Base-by-base conservation (phyloP, 2,113 vertebrate species). In the Chaetodon trifascialis region DNA sequence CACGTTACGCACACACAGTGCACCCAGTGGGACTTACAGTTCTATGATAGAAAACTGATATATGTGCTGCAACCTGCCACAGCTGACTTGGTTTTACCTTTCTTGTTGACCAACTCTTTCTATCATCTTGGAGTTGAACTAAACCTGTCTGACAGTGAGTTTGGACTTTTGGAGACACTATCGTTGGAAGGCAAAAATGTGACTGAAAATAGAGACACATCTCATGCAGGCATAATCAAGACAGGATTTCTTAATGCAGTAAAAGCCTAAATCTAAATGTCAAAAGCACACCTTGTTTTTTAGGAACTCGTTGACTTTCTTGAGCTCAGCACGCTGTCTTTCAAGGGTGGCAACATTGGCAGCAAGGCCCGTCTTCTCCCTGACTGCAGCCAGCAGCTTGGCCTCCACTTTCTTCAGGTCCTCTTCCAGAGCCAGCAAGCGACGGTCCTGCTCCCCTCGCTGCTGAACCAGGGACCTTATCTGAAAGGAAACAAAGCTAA, bases 391-490 rank as follows among this genome's bases (percentile, higher is more conserved):
- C 76, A 94, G 94, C 68, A 99, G 87, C 83, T 97, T 99, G 9
- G 96, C 95, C 92, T 99, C 97, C 17, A 62, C 65, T 85, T 96
- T 99, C 21, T 92, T 96, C 54, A 97, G 80, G 46, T 99, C 97
- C 58, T 97, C 96, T 58, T 97, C 96, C 83, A 98, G 82, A 23
- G 91, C 82, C 80, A 93, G 93, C 70, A 98, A 76, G 7, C 83
- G 94, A 49, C 94, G 97, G 87, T 97, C 96, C 90, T 97, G 97
- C 81, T 96, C 95, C 14, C 96, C 96, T 63, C 96, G 95, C 82
- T 98, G 96, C 87, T 96, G 97, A 69, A 98, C 86, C 73, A 99
- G 92, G 3, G 90, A 93, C 21, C 97, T 96, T 56, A 99, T 96
- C 98, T 99, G 79, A 23, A 56, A 23, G 25, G 5, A 40, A 58